phyloP scores from a whole-genome alignment of 2,888 invertebrate genomes.

The Diplolepis rosae region DNA sequence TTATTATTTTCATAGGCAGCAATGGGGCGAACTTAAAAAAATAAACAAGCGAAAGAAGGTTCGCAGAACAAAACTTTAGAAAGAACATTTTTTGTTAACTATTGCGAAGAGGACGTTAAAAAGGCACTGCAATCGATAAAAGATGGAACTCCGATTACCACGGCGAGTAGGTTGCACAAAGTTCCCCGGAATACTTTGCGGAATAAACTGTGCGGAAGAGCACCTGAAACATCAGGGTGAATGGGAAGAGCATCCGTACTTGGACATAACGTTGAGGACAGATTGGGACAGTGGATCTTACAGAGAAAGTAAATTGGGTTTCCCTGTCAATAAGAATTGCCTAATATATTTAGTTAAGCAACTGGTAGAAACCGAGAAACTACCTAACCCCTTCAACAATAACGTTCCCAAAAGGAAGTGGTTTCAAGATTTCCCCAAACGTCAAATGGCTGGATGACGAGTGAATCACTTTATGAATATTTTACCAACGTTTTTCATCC shows the following conservation, averaged over 20 bases:
- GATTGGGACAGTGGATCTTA: conserved; percentile 41
- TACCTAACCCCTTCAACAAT: conserved; percentile 41
- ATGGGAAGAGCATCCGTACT: background rate
- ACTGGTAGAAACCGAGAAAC: conserved; percentile 40
- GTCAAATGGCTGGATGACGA: conserved; percentile 35
- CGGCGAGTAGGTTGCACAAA: background rate
- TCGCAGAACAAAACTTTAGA: too few relatives aligned
- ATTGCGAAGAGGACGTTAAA: background rate
- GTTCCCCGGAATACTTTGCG: background rate
- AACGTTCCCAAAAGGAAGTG: conserved; percentile 46
- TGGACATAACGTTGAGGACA: background rate
- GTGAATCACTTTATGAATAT: background rate
- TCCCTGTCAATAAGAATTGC: conserved; percentile 47
- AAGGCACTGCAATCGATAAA: background rate
- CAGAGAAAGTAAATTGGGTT: conserved; percentile 47
- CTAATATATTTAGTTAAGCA: conserved; percentile 47
- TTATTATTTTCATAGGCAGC: too few relatives aligned
- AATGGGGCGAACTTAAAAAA: too few relatives aligned
- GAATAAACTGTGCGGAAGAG: background rate
- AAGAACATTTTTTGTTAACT: background rate
- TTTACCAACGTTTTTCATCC: conserved; percentile 36
- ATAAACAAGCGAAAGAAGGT: too few relatives aligned
- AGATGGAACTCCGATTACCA: background rate
- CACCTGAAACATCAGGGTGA: background rate
- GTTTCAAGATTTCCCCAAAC: conserved; percentile 47